Percentiles rank a stretch among this genome's conserved stretches.
Evolutionary conservation across 2,888 invertebrate species (phyloP).

Genomic region (Parnassius mnemosyne): DNA sequence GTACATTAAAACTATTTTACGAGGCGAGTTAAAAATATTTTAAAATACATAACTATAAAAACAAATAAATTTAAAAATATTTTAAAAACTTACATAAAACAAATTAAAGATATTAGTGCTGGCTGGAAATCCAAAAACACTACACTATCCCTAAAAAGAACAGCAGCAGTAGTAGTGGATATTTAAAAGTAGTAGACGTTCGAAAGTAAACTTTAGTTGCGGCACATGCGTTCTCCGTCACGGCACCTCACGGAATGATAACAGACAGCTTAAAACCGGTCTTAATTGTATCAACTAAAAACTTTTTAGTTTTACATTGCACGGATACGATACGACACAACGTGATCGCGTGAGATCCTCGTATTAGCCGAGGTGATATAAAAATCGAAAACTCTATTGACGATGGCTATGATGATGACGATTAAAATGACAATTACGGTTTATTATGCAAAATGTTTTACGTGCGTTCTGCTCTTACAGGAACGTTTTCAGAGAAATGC

Average conservation of each 20-base stretch:
- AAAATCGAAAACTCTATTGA: not conserved
- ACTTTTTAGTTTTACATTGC: slow-evolving; percentile 1
- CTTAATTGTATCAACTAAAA: slow-evolving; percentile 30
- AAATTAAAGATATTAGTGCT: not conserved
- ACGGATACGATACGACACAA: slow-evolving; percentile 17
- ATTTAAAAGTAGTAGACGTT: not conserved
- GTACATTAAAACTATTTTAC: no score
- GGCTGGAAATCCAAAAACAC: slow-evolving; percentile 13
- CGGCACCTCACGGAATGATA: slow-evolving; percentile 57
- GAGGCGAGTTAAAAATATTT: not conserved
- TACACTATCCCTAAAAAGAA: not conserved
- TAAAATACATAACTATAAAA: not conserved
- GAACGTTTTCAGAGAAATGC: not conserved
- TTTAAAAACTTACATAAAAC: slow-evolving; percentile 13
- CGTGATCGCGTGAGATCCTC: not conserved
- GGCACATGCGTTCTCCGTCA: slow-evolving; percentile 46
- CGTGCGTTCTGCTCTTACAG: not conserved
- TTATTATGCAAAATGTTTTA: not conserved
- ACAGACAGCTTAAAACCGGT: slow-evolving; percentile 32
- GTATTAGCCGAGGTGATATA: not conserved
- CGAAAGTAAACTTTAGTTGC: slow-evolving; percentile 7
- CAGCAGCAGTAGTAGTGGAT: not conserved
- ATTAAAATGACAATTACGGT: not conserved
- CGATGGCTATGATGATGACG: not conserved
- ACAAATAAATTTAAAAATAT: not conserved